A percentile compares a stretch with the other conserved stretches of the same genome.
phyloP scores from a whole-genome alignment of 1,140 invertebrate genomes.

The Aphelinus certus region DNA sequence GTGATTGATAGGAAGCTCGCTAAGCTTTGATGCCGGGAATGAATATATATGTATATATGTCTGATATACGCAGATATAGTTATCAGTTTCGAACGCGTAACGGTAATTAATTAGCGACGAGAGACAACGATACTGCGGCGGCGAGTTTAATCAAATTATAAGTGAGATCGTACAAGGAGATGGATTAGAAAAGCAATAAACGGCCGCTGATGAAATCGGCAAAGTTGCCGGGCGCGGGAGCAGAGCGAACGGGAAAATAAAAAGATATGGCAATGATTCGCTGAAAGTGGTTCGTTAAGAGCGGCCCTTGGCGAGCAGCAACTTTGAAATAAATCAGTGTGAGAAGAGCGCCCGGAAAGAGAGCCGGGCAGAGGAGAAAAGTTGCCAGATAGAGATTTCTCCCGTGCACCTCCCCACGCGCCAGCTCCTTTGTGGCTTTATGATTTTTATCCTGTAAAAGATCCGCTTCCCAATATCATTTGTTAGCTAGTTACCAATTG shows the following conservation, averaged over 20 bases:
- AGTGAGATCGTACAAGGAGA: constrained; percentile 1
- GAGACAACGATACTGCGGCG: constrained; percentile 5
- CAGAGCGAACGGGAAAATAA: not conserved
- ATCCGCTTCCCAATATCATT: too few relatives aligned
- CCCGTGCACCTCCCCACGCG: not conserved
- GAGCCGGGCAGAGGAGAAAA: not conserved
- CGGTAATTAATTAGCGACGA: constrained; percentile 24
- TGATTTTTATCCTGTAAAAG: too few relatives aligned
- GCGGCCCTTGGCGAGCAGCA: not conserved
- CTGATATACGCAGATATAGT: too few relatives aligned
- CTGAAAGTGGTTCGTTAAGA: not conserved
- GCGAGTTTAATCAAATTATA: constrained; percentile 22
- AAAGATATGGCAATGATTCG: too few relatives aligned
- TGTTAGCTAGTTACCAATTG: too few relatives aligned
- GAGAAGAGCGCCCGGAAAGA: not conserved
- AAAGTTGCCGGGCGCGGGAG: not conserved
- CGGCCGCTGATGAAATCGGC: constrained; percentile 19
- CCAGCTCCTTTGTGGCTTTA: too few relatives aligned
- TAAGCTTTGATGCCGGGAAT: not conserved
- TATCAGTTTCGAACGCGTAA: not conserved
- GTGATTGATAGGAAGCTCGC: not conserved
- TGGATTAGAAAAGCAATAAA: constrained; percentile 7
- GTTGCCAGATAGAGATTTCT: not conserved
- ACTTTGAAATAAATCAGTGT: constrained; percentile 15
- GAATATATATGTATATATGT: too few relatives aligned